Base-by-base conservation (phyloP, 30 jellyfish, hydroid and myxozoan genomes). In the Catostylus mosaicus region DNA sequence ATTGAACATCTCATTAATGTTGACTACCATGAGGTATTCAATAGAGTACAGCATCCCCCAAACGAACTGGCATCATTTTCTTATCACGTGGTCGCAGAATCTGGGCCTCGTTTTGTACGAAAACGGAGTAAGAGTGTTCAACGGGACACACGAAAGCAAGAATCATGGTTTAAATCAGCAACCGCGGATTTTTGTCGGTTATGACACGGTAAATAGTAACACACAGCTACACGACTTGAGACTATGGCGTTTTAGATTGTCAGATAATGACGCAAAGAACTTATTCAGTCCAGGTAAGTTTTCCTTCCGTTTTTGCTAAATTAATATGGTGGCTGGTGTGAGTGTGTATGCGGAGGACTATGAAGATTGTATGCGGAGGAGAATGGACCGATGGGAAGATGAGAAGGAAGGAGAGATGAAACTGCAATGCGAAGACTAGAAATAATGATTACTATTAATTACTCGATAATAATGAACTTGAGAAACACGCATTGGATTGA, bases 221-320 rank as follows among this genome's bases (percentile, higher is more conserved):
- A 36, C 64, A 16, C 77, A 65, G 37, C 65, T 68, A 1, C 80
- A 68, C 27, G 80, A 68, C 26, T 24, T 68, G 65, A 35, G 61
- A 30, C 12, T 68, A 1, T 68, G 80, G 80, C 38, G 32, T 2
- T 7, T 32, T 19, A 23, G 37, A 36, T 30, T 68, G 80, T 68
- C 80, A 18, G 80, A 20, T 23, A 2, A 27, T 43, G 80, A 68
- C 29, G 80, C 33, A 16, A 68, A 20, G 65, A 68, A 35, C 26
- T 12, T 68, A 38, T 68, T 68, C 65, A 68, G 80, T 36, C 63
- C 80, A 68, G 65, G 80, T 68, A 38, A 68, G 77, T n/a, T 26
- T 14, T 31, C n/a, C n/a, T n/a, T n/a, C n/a, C n/a, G n/a, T n/a
- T n/a, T n/a, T n/a, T n/a, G n/a, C n/a, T n/a, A n/a, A n/a, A n/a